phyloP scores from a whole-genome alignment of 2,888 invertebrate genomes.

The Aleiodes leptofemur region DNA sequence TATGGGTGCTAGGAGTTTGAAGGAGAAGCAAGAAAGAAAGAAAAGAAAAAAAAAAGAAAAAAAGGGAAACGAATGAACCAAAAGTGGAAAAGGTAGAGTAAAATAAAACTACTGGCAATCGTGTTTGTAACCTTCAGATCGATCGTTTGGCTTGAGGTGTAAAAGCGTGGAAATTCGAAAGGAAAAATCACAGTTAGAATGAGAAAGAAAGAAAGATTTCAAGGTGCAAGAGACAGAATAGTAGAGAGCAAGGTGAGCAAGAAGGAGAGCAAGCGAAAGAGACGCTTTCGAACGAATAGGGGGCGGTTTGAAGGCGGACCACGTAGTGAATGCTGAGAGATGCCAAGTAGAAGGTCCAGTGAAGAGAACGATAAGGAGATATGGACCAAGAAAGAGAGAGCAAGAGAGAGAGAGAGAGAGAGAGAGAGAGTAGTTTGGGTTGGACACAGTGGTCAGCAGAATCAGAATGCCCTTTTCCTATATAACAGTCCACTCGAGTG shows the following conservation, averaged over 20 bases:
- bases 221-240: conserved; percentile 8
- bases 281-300: conserved; percentile 29
- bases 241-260: not conserved
- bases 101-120: conserved; percentile 28
- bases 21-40: not conserved
- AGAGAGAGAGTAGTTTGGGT: conserved; percentile 39
- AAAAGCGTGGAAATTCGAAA: conserved; percentile 44
- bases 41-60: not conserved
- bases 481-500: conserved; percentile 71
- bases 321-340: conserved; percentile 62
- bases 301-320: conserved; percentile 70
- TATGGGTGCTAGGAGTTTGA: conserved; percentile 5
- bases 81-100: not conserved
- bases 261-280: conserved; percentile 3
- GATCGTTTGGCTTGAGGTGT: conserved; percentile 25
- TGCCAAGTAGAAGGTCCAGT: conserved; percentile 38
- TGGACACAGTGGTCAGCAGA: conserved; percentile 72
- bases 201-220: conserved; percentile 3
- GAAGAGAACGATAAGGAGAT: conserved; percentile 52
- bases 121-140: conserved; percentile 31
- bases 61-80: not conserved
- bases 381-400: conserved; percentile 46
- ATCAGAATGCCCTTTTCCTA: conserved; percentile 71
- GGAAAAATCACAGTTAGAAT: conserved; percentile 31
- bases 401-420: conserved; percentile 40